Evolutionary conservation across 2,888 invertebrate species (phyloP).

Genomic region (Dioctria linearis): DNA sequence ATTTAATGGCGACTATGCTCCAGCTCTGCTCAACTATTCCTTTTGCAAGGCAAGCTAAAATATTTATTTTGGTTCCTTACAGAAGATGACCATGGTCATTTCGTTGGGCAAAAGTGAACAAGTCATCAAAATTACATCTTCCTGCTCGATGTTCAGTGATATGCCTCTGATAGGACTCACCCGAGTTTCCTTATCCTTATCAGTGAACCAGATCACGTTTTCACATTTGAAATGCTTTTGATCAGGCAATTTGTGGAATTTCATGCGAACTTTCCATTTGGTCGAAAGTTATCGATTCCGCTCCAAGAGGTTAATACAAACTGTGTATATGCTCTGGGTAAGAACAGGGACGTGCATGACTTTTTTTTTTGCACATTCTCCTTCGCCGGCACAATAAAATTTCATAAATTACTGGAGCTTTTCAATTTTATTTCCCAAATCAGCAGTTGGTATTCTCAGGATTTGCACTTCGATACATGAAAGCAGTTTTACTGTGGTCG

Average conservation of each 20-base stretch:
- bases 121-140: conserved; percentile 52
- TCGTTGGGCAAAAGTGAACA: conserved; percentile 46
- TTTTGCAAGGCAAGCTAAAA: conserved; percentile 41
- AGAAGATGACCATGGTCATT: conserved; percentile 26
- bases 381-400: conserved; percentile 23
- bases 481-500: not conserved
- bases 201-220: conserved; percentile 44
- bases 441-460: not conserved
- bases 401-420: conserved; percentile 29
- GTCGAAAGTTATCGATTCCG: conserved; percentile 50
- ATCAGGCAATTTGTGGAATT: conserved; percentile 52
- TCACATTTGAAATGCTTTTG: conserved; percentile 52
- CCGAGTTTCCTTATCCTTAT: conserved; percentile 34
- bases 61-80: conserved; percentile 2
- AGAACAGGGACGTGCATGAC: conserved; percentile 6
- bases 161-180: conserved; percentile 33
- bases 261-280: conserved; percentile 51
- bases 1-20: not conserved
- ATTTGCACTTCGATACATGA: conserved; percentile 29
- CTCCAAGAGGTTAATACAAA: conserved; percentile 29
- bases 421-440: not conserved
- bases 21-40: not conserved
- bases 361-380: conserved; percentile 32
- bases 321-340: not conserved
- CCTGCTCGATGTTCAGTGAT: conserved; percentile 44